A percentile compares a stretch with the other conserved stretches of the same genome.
phyloP scores from a whole-genome alignment of 2,888 invertebrate genomes.

The Folsomia candida region DNA sequence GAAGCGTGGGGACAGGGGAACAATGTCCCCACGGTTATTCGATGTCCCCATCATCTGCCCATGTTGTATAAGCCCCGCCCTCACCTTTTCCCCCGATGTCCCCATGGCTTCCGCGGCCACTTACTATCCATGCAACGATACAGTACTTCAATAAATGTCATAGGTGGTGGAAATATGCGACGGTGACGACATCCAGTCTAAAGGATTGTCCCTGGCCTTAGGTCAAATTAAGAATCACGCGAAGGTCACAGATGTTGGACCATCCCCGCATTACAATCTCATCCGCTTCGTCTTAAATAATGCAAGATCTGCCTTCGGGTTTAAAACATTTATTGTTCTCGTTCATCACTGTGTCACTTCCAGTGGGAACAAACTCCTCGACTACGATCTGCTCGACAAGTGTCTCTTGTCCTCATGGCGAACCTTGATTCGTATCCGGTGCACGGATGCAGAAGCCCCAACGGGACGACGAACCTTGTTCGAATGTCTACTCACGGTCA shows the following conservation, averaged over 20 bases:
- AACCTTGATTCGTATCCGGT: constrained; percentile 35
- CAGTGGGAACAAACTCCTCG: constrained; percentile 42
- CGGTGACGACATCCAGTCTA: constrained; percentile 48
- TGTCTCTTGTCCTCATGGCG: constrained; percentile 46
- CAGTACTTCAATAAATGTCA: constrained; percentile 6
- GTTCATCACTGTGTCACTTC: constrained; percentile 44
- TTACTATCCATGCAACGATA: not conserved
- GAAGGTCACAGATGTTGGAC: constrained; percentile 42
- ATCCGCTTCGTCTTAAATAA: constrained; percentile 48
- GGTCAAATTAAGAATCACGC: constrained; percentile 45
- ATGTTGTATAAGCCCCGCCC: no score
- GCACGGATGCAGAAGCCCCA: constrained; percentile 44
- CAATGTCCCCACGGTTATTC: no score
- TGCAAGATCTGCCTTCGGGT: constrained; percentile 40
- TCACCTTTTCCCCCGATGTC: no score
- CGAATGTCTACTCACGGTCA: constrained; percentile 45
- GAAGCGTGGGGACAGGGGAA: no score
- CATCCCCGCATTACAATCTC: constrained; percentile 43
- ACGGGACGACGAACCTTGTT: constrained; percentile 44
- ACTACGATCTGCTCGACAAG: constrained; percentile 45
- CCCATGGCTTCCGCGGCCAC: no score
- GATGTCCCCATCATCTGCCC: no score
- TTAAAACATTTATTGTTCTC: constrained; percentile 46
- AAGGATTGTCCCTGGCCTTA: constrained; percentile 44
- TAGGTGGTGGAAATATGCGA: constrained; percentile 49